A percentile compares a stretch with the other conserved stretches of the same genome.
phyloP scores from a whole-genome alignment of 1,140 invertebrate species.

The Pectinophora gossypiella region DNA sequence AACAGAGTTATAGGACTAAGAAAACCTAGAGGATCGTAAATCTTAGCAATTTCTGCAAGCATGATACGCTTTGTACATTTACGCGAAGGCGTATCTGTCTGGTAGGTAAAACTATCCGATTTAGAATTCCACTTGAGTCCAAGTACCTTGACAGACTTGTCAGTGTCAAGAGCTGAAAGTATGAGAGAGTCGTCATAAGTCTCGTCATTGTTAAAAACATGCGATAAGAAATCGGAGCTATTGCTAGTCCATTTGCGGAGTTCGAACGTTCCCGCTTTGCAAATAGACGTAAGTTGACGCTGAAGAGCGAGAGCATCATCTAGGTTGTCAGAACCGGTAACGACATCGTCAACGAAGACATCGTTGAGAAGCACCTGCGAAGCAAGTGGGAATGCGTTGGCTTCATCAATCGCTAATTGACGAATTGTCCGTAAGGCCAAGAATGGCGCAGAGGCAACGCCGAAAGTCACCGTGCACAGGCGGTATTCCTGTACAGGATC shows the following conservation, averaged over 20 bases:
- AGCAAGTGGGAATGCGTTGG: neutral
- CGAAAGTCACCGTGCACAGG: neutral
- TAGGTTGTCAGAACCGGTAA: neutral
- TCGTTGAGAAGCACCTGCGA: neutral
- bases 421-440: neutral
- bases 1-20: neutral
- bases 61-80: neutral
- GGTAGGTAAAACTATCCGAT: neutral
- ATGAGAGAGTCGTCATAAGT: neutral
- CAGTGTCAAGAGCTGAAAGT: constrained; percentile 10
- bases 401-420: neutral
- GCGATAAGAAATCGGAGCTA: neutral
- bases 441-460: neutral
- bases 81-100: neutral
- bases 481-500: neutral
- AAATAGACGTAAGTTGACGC: neutral
- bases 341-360: neutral
- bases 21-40: neutral
- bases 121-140: neutral
- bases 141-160: neutral
- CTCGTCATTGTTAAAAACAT: neutral
- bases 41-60: neutral
- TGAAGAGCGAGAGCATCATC: neutral
- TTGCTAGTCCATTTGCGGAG: neutral
- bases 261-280: neutral